Evolutionary conservation across 1,140 invertebrate species (phyloP).

Genomic region (Tetragnatha versicolor): DNA sequence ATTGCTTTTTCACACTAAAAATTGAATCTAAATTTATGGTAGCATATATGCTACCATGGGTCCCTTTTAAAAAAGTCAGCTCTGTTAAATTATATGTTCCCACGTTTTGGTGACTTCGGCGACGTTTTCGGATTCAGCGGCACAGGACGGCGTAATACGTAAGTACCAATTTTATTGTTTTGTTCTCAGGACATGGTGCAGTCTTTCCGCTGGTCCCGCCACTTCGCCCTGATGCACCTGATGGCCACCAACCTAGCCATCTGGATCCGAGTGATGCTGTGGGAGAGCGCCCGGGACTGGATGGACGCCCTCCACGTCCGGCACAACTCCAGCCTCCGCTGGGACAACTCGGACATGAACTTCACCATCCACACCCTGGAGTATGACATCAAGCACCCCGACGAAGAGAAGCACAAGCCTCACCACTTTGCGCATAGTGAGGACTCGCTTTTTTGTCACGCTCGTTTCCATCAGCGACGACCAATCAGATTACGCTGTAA

Average conservation of each 20-base stretch:
- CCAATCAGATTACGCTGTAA: too few relatives aligned
- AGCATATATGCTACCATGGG: too few relatives aligned
- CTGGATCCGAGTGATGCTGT: constrained; percentile 70
- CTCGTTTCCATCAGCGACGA: too few relatives aligned
- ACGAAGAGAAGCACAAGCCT: constrained; percentile 16
- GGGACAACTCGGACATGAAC: constrained; percentile 30
- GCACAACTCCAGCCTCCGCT: constrained; percentile 42
- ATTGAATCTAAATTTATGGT: too few relatives aligned
- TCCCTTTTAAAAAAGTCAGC: too few relatives aligned
- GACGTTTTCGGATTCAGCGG: too few relatives aligned
- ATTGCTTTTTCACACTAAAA: too few relatives aligned
- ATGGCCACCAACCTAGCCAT: constrained; percentile 71
- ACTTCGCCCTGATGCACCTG: constrained; percentile 71
- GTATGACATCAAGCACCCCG: constrained; percentile 16
- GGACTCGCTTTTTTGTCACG: too few relatives aligned
- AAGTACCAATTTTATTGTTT: too few relatives aligned
- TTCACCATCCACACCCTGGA: constrained; percentile 51
- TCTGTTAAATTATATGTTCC: too few relatives aligned
- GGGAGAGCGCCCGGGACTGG: constrained; percentile 67
- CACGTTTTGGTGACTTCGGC: too few relatives aligned
- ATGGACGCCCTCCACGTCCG: constrained; percentile 58
- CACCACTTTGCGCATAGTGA: constrained; percentile 40
- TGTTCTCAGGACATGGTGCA: constrained; percentile 57
- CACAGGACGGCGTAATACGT: too few relatives aligned
- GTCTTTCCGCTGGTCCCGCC: constrained; percentile 59